Evolutionary conservation across 2,888 invertebrate genomes (phyloP).

Genomic region (Ornithoptera alexandrae): DNA sequence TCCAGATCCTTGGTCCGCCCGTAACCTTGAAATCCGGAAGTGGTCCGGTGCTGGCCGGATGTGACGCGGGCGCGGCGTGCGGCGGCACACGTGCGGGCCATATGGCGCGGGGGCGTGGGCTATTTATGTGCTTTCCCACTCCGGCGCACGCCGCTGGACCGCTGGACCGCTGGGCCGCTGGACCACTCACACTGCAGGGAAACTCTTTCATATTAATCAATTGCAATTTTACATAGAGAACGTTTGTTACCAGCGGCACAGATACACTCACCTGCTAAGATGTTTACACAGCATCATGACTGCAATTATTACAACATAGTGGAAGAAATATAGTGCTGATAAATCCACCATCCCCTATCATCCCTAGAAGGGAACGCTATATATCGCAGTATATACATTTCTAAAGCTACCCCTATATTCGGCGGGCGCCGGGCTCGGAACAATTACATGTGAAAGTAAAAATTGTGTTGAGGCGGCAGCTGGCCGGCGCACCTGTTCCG

Average conservation of each 20-base stretch:
- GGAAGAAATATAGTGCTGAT: too few species aligned
- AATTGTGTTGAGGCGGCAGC: constrained; percentile 43
- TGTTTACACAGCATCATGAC: too few species aligned
- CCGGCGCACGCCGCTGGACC: constrained; percentile 30
- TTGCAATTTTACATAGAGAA: too few species aligned
- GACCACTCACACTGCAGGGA: constrained; percentile 16
- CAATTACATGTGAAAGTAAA: constrained; percentile 52
- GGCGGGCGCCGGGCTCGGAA: constrained; percentile 13
- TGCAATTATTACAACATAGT: too few species aligned
- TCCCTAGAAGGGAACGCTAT: too few species aligned
- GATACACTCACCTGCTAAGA: too few species aligned
- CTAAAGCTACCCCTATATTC: not conserved
- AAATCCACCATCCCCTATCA: too few species aligned
- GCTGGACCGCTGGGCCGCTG: not conserved
- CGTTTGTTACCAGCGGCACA: too few species aligned
- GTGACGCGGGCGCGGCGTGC: constrained; percentile 30
- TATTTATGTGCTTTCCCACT: constrained; percentile 29
- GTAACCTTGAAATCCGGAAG: constrained; percentile 27
- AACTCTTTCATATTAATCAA: too few species aligned
- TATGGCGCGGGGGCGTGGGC: constrained; percentile 34
- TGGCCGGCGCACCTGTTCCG: constrained; percentile 40
- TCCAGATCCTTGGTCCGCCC: not conserved
- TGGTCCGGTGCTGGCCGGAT: constrained; percentile 10
- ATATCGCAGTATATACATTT: too few species aligned
- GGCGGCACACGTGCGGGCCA: constrained; percentile 35